Conservation (phyloP, 1,140 invertebrate species). For the Apis mellifera region DNA sequence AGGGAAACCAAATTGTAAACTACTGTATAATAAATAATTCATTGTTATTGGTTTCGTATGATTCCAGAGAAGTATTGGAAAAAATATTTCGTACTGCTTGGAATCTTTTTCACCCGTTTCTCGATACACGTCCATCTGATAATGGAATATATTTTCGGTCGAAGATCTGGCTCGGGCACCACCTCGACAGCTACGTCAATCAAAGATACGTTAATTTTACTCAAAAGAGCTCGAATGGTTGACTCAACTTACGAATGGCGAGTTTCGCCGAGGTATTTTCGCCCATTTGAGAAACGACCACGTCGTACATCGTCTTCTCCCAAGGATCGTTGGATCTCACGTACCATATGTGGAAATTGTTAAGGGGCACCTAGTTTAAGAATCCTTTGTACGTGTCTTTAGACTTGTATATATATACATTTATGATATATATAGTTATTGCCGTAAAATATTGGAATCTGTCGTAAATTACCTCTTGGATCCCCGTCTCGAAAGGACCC, state of each 20-base stretch:
- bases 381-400: background rate
- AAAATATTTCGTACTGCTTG: background rate
- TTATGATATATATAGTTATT: background rate
- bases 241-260: constrained; percentile 36
- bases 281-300: constrained; percentile 52
- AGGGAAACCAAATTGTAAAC: constrained; percentile 45
- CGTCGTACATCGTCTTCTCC: constrained; percentile 56
- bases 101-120: background rate
- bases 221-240: too few species aligned
- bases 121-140: constrained; percentile 32
- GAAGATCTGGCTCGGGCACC: background rate
- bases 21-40: constrained; percentile 15
- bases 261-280: constrained; percentile 34
- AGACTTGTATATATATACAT: background rate
- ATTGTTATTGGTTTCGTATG: too few species aligned
- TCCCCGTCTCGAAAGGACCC: background rate
- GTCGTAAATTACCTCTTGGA: background rate
- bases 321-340: constrained; percentile 63
- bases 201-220: background rate
- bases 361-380: constrained; percentile 8
- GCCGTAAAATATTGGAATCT: background rate
- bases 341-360: constrained; percentile 66
- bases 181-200: background rate
- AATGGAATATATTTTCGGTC: constrained; percentile 54
- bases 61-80: background rate